Percentiles rank a stretch among this genome's conserved stretches.
Conservation (phyloP, 2,797 vertebrate species). For the Podarcis siculus region DNA sequence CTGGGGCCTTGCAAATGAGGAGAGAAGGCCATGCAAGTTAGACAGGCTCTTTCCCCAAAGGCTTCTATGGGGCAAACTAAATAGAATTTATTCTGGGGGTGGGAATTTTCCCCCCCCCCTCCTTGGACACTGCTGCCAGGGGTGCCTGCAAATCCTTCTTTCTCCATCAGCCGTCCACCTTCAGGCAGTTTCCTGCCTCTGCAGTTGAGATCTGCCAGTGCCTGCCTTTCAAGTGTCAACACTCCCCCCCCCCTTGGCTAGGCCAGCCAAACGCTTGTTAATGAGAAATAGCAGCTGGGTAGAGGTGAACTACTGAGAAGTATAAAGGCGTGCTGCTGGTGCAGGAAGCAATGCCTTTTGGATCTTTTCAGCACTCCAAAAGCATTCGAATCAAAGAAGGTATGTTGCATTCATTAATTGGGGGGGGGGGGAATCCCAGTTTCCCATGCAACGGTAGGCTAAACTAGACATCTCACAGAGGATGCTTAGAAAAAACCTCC, state of each 20-base stretch:
- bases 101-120: not conserved
- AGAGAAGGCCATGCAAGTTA: not conserved
- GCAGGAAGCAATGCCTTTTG: slow-evolving; percentile 84
- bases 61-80: not conserved
- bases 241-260: slow-evolving; percentile 72
- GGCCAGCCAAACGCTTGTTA: slow-evolving; percentile 84
- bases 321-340: slow-evolving; percentile 82
- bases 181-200: slow-evolving; percentile 83
- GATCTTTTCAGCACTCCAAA: slow-evolving; percentile 81
- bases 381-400: slow-evolving; percentile 83
- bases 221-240: slow-evolving; percentile 87
- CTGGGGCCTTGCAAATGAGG: not conserved
- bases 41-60: not conserved
- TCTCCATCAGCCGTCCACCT: slow-evolving; percentile 50
- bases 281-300: slow-evolving; percentile 87
- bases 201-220: slow-evolving; percentile 83
- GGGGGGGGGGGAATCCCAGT: slow-evolving; percentile 66
- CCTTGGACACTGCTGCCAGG: not conserved
- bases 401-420: slow-evolving; percentile 84
- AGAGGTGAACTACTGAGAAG: slow-evolving; percentile 82
- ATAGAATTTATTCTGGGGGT: not conserved
- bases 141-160: not conserved
- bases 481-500: not conserved
- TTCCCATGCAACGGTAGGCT: slow-evolving; percentile 77
- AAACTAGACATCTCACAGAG: not conserved